Conservation (phyloP, 2,113 vertebrate genomes). For the Electrona antarctica region DNA sequence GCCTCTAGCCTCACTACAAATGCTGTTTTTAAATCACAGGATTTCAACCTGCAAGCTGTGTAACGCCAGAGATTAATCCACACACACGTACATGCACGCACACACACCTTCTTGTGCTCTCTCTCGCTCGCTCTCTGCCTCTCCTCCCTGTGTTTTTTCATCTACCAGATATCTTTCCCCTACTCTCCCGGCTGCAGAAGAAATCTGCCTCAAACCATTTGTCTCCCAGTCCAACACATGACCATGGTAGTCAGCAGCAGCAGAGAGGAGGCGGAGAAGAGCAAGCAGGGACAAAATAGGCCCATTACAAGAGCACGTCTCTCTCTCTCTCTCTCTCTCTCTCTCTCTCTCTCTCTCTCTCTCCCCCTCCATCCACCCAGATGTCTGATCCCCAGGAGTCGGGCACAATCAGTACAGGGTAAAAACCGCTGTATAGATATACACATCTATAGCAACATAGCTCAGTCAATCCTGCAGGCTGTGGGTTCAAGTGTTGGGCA, state of each 20-base stretch:
- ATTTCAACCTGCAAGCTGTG: slow-evolving; percentile 36
- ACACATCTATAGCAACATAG: slow-evolving; percentile 33
- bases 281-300: slow-evolving; percentile 54
- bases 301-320: slow-evolving; percentile 43
- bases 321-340: neutral
- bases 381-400: slow-evolving; percentile 22
- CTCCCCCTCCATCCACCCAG: slow-evolving; percentile 37
- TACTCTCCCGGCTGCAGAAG: slow-evolving; percentile 48
- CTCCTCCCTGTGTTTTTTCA: slow-evolving; percentile 43
- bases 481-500: neutral
- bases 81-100: neutral
- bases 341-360: neutral
- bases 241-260: slow-evolving; percentile 47
- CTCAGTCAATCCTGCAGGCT: neutral
- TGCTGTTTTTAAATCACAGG: slow-evolving; percentile 56
- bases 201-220: slow-evolving; percentile 70
- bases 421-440: slow-evolving; percentile 38
- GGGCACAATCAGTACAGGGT: slow-evolving; percentile 17
- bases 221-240: slow-evolving; percentile 60
- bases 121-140: slow-evolving; percentile 30
- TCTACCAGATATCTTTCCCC: slow-evolving; percentile 37
- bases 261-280: slow-evolving; percentile 39
- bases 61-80: slow-evolving; percentile 55
- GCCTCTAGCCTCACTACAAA: slow-evolving; percentile 20
- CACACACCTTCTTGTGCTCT: neutral